Evolutionary conservation across 2,797 vertebrate genomes (phyloP), one percentile per base, ranked within the genome.

Genomic region (Myoxocephalus aenaeus): DNA sequence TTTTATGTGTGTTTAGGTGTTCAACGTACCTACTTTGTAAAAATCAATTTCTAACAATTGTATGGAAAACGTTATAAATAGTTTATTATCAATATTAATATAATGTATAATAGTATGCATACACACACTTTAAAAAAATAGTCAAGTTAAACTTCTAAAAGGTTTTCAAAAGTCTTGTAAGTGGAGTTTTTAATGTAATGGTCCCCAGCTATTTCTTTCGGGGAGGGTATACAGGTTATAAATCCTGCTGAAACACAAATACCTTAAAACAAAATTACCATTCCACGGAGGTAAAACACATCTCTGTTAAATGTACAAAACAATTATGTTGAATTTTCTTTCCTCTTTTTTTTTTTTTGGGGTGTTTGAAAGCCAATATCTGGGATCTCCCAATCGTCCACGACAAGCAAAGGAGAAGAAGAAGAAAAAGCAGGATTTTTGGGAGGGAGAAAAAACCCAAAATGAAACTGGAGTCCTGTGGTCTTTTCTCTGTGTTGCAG

Each of bases 71-170:
- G 15, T 29, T 46, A 76, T 82, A 75, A 89, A 85, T 83, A 79
- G 56, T 77, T 80, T 74, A 78, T 80, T 74, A 66, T 38, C 15
- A 74, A 53, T 54, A 79, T 68, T 54, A 68, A 74, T 57, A 73
- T 42, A 79, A 86, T 77, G 73, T 80, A 81, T 83, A 72, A 82
- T 84, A 82, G 75, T 85, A 81, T 71, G 78, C 68, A 79, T 82
- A 70, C 80, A 87, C 63, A 91, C 75, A 86, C 69, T 81, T 81
- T 87, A 80, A 83, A 90, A 90, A 70, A 85, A 79, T 20, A 70
- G 74, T 70, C 20, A 10, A 73, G 67, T 70, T 81, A 77, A 87
- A 82, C 70, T 59, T 79, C 5, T 74, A 57, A 69, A 65, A 71
- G 1, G 20, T 66, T 73, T 80, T 51, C 62, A 36, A 74, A 70